A percentile compares a stretch with the other conserved stretches of the same genome.
phyloP scores from a whole-genome alignment of 2,797 vertebrate species.

The Poecilia gillii region DNA sequence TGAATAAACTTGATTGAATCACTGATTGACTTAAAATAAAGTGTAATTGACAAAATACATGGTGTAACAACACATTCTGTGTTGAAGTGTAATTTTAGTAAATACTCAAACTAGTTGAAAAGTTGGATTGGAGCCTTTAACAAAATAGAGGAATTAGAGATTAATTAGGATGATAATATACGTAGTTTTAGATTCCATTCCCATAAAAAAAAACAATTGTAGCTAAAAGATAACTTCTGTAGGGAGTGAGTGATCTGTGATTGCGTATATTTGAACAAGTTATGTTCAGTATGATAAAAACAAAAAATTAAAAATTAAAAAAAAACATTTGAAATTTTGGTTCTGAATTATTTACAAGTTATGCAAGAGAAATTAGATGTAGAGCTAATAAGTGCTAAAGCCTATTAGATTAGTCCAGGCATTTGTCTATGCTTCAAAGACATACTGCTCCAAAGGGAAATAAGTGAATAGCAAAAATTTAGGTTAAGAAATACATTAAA shows the following conservation, averaged over 20 bases:
- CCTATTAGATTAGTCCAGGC: not conserved
- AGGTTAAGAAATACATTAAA: no score
- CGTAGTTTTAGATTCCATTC: not conserved
- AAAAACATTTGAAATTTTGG: not conserved
- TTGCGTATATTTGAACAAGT: not conserved
- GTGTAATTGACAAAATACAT: not conserved
- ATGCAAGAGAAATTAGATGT: not conserved
- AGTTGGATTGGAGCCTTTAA: not conserved
- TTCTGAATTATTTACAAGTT: not conserved
- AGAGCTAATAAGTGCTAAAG: not conserved
- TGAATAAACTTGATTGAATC: no score
- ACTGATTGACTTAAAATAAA: not conserved
- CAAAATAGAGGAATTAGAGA: not conserved
- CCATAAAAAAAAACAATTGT: not conserved
- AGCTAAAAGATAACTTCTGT: not conserved
- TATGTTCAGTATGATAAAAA: not conserved
- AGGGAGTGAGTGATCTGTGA: not conserved
- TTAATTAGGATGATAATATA: not conserved
- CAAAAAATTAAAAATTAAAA: no score
- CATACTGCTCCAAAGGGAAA: not conserved
- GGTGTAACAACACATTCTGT: not conserved
- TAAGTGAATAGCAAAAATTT: not conserved
- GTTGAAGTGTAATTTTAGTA: not conserved
- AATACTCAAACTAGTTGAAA: not conserved
- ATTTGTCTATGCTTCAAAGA: not conserved